Evolutionary conservation across 1,140 invertebrate species (phyloP), one percentile per base, ranked within the genome.

Genomic region (Brachionus paranguensis): DNA sequence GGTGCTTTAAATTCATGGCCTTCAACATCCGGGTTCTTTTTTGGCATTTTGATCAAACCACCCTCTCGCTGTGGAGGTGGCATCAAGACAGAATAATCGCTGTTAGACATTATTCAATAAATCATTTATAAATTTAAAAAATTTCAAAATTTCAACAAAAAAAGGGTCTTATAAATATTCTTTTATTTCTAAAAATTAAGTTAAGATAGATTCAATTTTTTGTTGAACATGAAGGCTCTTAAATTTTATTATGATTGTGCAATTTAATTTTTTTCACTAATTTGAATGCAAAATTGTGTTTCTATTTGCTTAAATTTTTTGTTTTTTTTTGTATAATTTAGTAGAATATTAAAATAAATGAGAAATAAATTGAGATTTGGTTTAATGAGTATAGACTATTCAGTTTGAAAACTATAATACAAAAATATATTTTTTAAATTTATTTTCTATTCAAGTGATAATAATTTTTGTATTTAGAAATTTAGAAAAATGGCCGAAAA

Each of bases 401-500:
- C 45, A 60, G n/a, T 20, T 60, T 60, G 10, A 20, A 24, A 20
- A 24, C n/a, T 10, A 60, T 20, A 60, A 60, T 20, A 20, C n/a
- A 20, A 60, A 24, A 20, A 20, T 55, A 24, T 60, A 20, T 60
- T 20, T 60, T 24, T 20, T 10, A 20, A 7, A 0, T 60, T 60
- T 60, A 10, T 24, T 24, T 60, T 60, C 5, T 53, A 53, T 53
- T 53, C 47, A 17, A 53, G 12, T 33, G n/a, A 33, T 33, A 43
- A 41, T 72, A n/a, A 47, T 43, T 17, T 43, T 72, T 37, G 8
- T 43, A 3, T 72, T 76, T 60, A 24, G n/a, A 53, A 64, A 17
- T 43, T 81, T 64, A 64, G 53, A 81, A 55, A 60, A 45, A 81
- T 81, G 78, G 78, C 55, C 41, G 78, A 81, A n/a, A 81, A 81